These are phyloP conservation scores for Gymnoscelis rufifasciata DNA, from an alignment of 2,888 invertebrate species.

Conservation along the genomic window DNA sequence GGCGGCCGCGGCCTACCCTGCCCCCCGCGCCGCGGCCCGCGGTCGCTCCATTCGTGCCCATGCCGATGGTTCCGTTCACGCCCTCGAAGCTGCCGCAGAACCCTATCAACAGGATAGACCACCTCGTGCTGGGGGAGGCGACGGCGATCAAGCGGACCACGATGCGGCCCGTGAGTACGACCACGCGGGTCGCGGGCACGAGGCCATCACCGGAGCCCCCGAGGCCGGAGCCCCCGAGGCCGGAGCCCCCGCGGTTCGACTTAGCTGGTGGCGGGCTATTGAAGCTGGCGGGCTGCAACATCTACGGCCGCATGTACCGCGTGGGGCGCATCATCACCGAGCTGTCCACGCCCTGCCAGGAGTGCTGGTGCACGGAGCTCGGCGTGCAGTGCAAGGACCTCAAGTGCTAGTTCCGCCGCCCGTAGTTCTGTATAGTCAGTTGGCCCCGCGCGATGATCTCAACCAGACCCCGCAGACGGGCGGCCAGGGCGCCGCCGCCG, in stretches of 20 bases:
- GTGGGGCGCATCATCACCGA: constrained; percentile 90
- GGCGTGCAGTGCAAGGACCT: constrained; percentile 88
- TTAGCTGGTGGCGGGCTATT: constrained; percentile 80
- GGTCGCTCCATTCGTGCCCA: constrained; percentile 47
- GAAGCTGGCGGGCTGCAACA: constrained; percentile 92
- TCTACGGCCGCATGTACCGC: constrained; percentile 92
- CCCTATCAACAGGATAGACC: constrained; percentile 63
- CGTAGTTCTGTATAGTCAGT: not conserved
- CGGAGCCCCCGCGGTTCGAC: no score
- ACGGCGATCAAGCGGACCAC: constrained; percentile 58
- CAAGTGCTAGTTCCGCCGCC: not conserved
- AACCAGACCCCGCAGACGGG: constrained; percentile 35
- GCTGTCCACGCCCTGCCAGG: constrained; percentile 88
- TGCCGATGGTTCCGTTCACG: constrained; percentile 44
- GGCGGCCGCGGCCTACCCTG: constrained; percentile 20
- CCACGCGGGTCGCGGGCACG: constrained; percentile 28
- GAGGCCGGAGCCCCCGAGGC: constrained; percentile 61
- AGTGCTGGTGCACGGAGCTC: constrained; percentile 91
- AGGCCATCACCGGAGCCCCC: no score
- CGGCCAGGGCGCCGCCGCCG: not conserved
- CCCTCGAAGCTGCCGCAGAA: constrained; percentile 47
- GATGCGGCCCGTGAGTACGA: constrained; percentile 36
- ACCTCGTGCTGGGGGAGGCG: constrained; percentile 65
- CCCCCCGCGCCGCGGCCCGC: constrained; percentile 31
- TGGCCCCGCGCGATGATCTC: constrained; percentile 45